phyloP scores from a whole-genome alignment of 2,888 invertebrate species.

The Synergus itoensis region DNA sequence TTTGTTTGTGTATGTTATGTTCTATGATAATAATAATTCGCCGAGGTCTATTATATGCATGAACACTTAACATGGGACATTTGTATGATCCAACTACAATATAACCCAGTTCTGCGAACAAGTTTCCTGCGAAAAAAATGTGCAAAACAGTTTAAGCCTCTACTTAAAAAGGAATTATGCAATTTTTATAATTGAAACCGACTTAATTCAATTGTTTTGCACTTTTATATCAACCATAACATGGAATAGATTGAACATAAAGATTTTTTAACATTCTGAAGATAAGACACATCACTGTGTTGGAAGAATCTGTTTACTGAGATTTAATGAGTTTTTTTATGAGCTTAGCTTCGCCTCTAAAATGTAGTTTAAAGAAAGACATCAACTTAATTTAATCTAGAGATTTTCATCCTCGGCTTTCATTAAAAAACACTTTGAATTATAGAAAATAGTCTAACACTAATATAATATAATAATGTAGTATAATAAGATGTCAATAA shows the following conservation, averaged over 20 bases:
- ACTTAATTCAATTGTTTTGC: background rate
- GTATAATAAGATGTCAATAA: background rate
- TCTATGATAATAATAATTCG: constrained; percentile 15
- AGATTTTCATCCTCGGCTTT: background rate
- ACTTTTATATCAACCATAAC: background rate
- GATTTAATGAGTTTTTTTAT: constrained; percentile 15
- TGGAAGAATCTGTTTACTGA: background rate
- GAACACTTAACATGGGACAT: constrained; percentile 12
- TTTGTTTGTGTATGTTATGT: constrained; percentile 2
- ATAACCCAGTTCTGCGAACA: constrained; percentile 28
- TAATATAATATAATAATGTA: background rate
- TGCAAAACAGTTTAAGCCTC: background rate
- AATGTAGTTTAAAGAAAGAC: constrained; percentile 1
- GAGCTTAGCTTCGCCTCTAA: background rate
- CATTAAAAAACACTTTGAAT: background rate
- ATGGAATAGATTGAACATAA: background rate
- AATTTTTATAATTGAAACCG: background rate
- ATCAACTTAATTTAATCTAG: background rate
- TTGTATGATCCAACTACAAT: constrained; percentile 1
- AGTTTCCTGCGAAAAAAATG: background rate
- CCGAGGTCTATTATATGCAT: constrained; percentile 13
- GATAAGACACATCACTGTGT: background rate
- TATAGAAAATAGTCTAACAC: background rate
- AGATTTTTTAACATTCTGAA: background rate
- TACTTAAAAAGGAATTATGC: background rate